A percentile compares a stretch with the other conserved stretches of the same genome.
Conservation (phyloP, 2,797 vertebrate genomes). For the Cottoperca gobio region DNA sequence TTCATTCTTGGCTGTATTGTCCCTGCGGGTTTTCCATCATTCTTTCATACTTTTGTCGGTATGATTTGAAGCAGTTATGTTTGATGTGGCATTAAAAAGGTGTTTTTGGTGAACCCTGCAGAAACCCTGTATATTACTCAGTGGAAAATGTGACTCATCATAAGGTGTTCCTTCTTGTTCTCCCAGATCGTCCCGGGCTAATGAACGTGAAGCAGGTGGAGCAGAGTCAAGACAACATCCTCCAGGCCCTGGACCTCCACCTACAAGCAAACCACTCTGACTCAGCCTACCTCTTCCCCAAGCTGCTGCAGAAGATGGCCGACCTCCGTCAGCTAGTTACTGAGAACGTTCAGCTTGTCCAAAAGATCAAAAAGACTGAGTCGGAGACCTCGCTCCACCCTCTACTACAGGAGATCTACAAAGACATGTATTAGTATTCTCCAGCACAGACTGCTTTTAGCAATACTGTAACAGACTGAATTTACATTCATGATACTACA, state of each 20-base stretch:
- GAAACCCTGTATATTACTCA: neutral
- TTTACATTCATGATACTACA: slow-evolving; percentile 64
- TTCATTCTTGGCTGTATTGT: neutral
- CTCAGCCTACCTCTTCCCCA: slow-evolving; percentile 96
- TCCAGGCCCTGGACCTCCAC: slow-evolving; percentile 95
- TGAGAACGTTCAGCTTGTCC: slow-evolving; percentile 95
- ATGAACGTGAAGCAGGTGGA: slow-evolving; percentile 97
- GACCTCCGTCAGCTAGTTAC: slow-evolving; percentile 98
- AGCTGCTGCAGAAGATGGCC: slow-evolving; percentile 99
- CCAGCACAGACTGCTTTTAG: slow-evolving; percentile 68
- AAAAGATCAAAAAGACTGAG: slow-evolving; percentile 99
- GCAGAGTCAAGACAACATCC: slow-evolving; percentile 96
- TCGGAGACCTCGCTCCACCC: slow-evolving; percentile 96
- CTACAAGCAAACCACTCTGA: slow-evolving; percentile 95
- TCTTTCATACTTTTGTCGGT: neutral
- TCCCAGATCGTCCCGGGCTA: slow-evolving; percentile 94
- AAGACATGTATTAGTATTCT: slow-evolving; percentile 95
- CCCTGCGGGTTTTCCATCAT: neutral
- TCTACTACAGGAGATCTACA: slow-evolving; percentile 98
- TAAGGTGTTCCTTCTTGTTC: neutral
- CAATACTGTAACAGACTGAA: slow-evolving; percentile 81
- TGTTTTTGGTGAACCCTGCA: neutral
- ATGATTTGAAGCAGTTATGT: neutral
- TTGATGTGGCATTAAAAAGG: neutral
- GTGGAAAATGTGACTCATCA: slow-evolving; percentile 5